Evolutionary conservation across 2,888 invertebrate species (phyloP).

Genomic region (Drosophila robusta): DNA sequence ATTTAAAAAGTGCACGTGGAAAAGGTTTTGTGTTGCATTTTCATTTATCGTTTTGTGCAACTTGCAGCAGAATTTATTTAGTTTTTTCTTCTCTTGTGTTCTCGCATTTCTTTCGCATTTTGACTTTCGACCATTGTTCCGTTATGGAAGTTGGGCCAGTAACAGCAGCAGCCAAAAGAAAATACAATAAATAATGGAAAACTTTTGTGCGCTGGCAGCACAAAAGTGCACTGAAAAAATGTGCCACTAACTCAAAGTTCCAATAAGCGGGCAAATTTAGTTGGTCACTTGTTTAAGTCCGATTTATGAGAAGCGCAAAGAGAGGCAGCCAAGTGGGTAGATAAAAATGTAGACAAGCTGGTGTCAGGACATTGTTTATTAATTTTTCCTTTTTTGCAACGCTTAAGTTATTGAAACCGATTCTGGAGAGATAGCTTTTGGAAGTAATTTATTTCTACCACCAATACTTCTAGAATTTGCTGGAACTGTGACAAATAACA

Average conservation of each 20-base stretch:
- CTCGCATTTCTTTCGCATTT: constrained; percentile 33
- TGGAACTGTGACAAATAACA: no score
- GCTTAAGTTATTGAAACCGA: no score
- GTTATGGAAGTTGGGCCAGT: constrained; percentile 25
- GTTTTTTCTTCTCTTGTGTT: constrained; percentile 24
- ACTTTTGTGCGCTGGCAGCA: constrained; percentile 19
- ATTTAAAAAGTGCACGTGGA: constrained; percentile 75
- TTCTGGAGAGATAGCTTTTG: no score
- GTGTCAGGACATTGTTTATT: neutral
- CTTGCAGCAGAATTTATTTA: constrained; percentile 56
- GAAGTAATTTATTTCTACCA: no score
- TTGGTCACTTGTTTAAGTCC: constrained; percentile 43
- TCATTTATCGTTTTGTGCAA: constrained; percentile 63
- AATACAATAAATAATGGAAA: constrained; percentile 44
- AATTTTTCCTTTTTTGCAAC: no score
- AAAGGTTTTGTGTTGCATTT: constrained; percentile 66
- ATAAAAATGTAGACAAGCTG: constrained; percentile 9
- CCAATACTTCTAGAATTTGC: no score
- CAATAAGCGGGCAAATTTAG: constrained; percentile 32
- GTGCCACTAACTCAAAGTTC: constrained; percentile 36
- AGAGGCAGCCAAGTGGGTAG: constrained; percentile 1
- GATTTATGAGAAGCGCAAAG: constrained; percentile 35
- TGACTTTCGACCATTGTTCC: constrained; percentile 48
- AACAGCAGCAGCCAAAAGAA: constrained; percentile 19
- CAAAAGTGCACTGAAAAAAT: constrained; percentile 13